phyloP scores from a whole-genome alignment of 2,113 vertebrate genomes.

The Rafetus swinhoei region DNA sequence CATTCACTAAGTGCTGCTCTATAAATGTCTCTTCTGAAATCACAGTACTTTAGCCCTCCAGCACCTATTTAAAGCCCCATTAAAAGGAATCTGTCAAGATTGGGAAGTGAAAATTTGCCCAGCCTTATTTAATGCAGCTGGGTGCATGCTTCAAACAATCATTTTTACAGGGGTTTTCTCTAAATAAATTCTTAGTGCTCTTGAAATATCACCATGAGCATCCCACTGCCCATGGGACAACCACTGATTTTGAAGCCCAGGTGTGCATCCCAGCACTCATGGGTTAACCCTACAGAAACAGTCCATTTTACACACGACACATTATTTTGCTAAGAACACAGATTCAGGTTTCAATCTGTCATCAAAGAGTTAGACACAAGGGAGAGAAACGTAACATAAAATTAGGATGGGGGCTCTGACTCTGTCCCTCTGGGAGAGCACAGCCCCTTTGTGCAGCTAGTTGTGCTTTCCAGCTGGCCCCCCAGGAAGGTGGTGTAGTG shows the following conservation, averaged over 20 bases:
- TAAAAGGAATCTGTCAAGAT: rapidly evolving
- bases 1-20: constrained; percentile 10
- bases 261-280: not conserved
- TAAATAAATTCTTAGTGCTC: not conserved
- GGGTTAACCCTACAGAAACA: not conserved
- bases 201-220: not conserved
- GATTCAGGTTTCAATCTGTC: rapidly evolving
- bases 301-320: not conserved
- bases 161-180: rapidly evolving
- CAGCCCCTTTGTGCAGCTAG: not conserved
- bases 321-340: rapidly evolving
- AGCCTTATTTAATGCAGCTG: rapidly evolving
- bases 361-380: rapidly evolving
- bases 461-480: too few relatives aligned
- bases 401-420: not conserved
- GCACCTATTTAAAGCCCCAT: not conserved
- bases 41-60: not conserved
- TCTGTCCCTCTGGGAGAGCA: not conserved
- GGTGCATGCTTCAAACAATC: rapidly evolving
- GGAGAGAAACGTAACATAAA: not conserved
- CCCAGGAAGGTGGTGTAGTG: not conserved
- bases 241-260: not conserved
- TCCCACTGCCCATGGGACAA: not conserved
- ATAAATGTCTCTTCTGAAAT: not conserved
- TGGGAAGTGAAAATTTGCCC: rapidly evolving